Evolutionary conservation across 2,888 invertebrate species (phyloP).

Genomic region (Chironomus tentans): DNA sequence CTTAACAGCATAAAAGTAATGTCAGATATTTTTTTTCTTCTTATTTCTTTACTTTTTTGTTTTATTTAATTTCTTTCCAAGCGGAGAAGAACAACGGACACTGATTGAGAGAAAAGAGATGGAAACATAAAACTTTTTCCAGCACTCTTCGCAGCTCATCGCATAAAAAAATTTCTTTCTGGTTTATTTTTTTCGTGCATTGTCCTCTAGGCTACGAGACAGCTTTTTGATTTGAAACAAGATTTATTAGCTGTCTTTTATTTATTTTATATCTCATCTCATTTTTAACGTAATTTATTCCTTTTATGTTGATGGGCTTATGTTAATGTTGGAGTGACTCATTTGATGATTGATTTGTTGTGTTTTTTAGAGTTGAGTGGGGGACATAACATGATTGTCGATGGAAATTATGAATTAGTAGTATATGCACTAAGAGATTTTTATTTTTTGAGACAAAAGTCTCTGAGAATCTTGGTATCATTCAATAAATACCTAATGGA

Average conservation of each 20-base stretch:
- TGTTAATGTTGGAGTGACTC: not conserved
- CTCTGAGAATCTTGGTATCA: too few species aligned
- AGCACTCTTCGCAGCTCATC: not conserved
- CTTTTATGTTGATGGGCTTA: not conserved
- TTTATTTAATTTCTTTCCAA: too few species aligned
- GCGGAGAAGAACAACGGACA: too few species aligned
- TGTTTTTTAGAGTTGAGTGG: too few species aligned
- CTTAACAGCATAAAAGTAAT: constrained; percentile 13
- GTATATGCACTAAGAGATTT: too few species aligned
- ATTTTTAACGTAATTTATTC: not conserved
- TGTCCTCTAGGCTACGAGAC: constrained; percentile 1
- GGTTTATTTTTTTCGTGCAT: not conserved
- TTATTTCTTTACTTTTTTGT: not conserved
- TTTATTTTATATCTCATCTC: not conserved
- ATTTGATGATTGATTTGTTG: too few species aligned
- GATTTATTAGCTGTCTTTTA: constrained; percentile 22
- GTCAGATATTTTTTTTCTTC: constrained; percentile 1
- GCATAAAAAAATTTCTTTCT: not conserved
- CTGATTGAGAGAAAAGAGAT: too few species aligned
- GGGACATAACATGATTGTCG: too few species aligned
- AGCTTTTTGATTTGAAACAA: constrained; percentile 26
- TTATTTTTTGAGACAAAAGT: too few species aligned
- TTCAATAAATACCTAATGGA: too few species aligned
- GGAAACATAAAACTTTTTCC: not conserved
- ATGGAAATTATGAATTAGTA: too few species aligned